A percentile compares a stretch with the other conserved stretches of the same genome.
phyloP scores from a whole-genome alignment of 2,888 invertebrate species.

The Gryllus longicercus region DNA sequence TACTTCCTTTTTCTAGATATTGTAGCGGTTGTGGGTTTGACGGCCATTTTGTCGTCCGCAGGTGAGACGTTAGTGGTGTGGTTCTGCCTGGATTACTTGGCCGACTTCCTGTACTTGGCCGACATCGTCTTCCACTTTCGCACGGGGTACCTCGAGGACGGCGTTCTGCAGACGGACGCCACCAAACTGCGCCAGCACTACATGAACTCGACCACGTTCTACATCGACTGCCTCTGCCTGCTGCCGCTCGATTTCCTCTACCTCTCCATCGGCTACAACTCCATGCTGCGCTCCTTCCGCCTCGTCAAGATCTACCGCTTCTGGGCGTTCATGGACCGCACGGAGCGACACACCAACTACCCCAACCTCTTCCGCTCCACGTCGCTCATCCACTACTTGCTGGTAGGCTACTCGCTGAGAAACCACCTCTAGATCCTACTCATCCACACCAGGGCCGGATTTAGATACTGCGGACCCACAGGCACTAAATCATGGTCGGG shows the following conservation, averaged over 20 bases:
- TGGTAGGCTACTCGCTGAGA: conserved; percentile 51
- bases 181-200: conserved; percentile 91
- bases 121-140: conserved; percentile 97
- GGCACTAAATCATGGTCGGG: no score
- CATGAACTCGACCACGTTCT: conserved; percentile 96
- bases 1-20: no score
- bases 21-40: background rate
- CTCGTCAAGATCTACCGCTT: conserved; percentile 96
- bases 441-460: no score
- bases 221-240: conserved; percentile 97
- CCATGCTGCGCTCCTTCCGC: conserved; percentile 90
- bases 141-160: conserved; percentile 95
- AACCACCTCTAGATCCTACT: no score
- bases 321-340: conserved; percentile 98
- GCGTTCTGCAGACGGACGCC: conserved; percentile 94
- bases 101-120: conserved; percentile 91
- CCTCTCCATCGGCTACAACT: conserved; percentile 94
- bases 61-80: conserved; percentile 85
- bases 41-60: conserved; percentile 47
- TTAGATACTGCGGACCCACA: no score
- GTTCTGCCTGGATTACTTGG: conserved; percentile 96
- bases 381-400: conserved; percentile 89
- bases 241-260: conserved; percentile 97
- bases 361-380: conserved; percentile 93
- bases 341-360: conserved; percentile 97